These are phyloP conservation scores for Spicauda simplicius DNA, from an alignment of 2,888 invertebrate species.

Conservation along the genomic window DNA sequence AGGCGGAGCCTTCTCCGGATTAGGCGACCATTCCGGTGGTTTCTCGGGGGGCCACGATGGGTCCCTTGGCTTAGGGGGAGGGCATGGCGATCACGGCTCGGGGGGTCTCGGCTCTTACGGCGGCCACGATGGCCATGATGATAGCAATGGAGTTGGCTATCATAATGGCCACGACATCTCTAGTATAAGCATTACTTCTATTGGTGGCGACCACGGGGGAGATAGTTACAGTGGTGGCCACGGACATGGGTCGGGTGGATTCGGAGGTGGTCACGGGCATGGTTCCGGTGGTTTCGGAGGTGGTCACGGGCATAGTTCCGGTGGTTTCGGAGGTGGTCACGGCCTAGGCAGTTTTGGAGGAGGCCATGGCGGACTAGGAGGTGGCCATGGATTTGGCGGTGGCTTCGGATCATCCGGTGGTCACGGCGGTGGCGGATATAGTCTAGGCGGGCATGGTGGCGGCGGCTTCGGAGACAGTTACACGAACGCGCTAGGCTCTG, in stretches of 20 bases:
- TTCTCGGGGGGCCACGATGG: conserved; percentile 42
- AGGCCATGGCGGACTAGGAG: conserved; percentile 45
- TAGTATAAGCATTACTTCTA: conserved; percentile 28
- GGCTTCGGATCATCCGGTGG: conserved; percentile 52
- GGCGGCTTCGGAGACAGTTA: conserved; percentile 66
- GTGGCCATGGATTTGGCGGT: conserved; percentile 47
- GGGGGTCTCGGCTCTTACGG: conserved; percentile 39
- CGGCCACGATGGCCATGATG: conserved; percentile 42
- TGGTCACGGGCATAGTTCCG: conserved; percentile 43
- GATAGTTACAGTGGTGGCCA: conserved; percentile 42
- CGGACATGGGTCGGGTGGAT: conserved; percentile 42
- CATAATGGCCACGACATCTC: conserved; percentile 46
- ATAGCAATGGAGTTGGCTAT: conserved; percentile 46
- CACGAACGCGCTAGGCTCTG: conserved; percentile 70
- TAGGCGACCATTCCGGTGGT: conserved; percentile 26
- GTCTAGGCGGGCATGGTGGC: conserved; percentile 51
- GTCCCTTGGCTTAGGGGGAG: conserved; percentile 38
- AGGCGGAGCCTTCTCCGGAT: conserved; percentile 39
- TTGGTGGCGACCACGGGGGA: conserved; percentile 23
- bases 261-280: conserved; percentile 52
- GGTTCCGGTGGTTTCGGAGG: conserved; percentile 47
- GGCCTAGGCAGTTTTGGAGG: conserved; percentile 41
- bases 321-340: conserved; percentile 40
- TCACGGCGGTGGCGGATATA: conserved; percentile 47
- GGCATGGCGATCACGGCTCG: conserved; percentile 42